Conservation (phyloP, 2,888 invertebrate genomes). For the Rugalucina vietnamica region DNA sequence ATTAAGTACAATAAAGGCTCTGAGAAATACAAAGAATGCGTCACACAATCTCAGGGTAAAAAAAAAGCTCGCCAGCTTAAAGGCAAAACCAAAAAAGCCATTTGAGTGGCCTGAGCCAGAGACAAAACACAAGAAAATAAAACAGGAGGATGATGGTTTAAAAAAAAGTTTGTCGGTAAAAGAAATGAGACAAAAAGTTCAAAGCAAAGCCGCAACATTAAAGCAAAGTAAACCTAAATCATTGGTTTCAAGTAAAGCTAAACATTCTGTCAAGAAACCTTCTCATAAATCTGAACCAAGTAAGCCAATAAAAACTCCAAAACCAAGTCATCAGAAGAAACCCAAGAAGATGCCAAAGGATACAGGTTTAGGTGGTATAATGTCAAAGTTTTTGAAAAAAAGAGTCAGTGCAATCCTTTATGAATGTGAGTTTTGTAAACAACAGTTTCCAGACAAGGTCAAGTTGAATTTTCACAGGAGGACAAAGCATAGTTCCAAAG, state of each 20-base stretch:
- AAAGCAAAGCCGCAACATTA: not conserved
- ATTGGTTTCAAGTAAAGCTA: not conserved
- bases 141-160: not conserved
- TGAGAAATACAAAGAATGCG: not conserved
- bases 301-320: not conserved
- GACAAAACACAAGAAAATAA: not conserved
- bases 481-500: not conserved
- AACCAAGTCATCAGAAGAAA: not conserved
- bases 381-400: not conserved
- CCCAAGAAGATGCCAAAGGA: not conserved
- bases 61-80: not conserved
- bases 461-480: not conserved
- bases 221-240: not conserved
- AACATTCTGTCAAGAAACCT: not conserved
- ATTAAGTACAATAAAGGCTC: not conserved
- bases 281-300: not conserved
- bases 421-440: not conserved
- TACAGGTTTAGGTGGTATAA: not conserved
- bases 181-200: not conserved
- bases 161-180: not conserved
- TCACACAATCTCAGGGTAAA: not conserved
- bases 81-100: too few species aligned
- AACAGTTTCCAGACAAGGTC: not conserved
- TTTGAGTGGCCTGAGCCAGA: too few species aligned
- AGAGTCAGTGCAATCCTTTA: not conserved